These are phyloP conservation scores for Campoplex capitator DNA, from an alignment of 2,888 invertebrate genomes.

Conservation along the genomic window DNA sequence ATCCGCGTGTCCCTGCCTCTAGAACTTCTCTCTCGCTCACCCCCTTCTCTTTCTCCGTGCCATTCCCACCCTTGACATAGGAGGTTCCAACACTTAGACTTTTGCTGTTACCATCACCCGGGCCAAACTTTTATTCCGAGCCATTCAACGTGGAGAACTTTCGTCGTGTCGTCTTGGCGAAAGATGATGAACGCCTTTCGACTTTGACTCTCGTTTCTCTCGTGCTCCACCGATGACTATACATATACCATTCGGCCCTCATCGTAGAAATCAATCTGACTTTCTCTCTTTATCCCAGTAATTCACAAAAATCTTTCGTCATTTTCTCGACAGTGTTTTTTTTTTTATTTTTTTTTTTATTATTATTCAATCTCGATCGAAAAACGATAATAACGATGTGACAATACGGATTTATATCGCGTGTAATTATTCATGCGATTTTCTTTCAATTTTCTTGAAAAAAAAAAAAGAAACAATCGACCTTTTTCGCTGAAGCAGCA, in stretches of 20 bases:
- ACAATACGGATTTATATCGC: background rate
- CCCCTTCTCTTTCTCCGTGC: slow-evolving; percentile 9
- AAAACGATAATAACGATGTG: slow-evolving; percentile 6
- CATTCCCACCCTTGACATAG: slow-evolving; percentile 46
- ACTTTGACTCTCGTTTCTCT: slow-evolving; percentile 10
- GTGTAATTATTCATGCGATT: background rate
- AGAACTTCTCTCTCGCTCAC: slow-evolving; percentile 35
- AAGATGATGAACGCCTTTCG: slow-evolving; percentile 63
- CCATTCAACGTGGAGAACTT: slow-evolving; percentile 52
- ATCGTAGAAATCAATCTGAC: slow-evolving; percentile 59
- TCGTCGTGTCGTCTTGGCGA: slow-evolving; percentile 60
- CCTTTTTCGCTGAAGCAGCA: background rate
- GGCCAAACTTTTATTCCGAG: slow-evolving; percentile 58
- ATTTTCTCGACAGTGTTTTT: slow-evolving; percentile 10
- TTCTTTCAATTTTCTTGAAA: background rate
- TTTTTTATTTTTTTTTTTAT: background rate
- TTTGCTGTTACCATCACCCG: slow-evolving; percentile 45
- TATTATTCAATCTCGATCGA: background rate
- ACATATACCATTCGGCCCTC: slow-evolving; percentile 11
- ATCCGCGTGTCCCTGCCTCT: slow-evolving; percentile 61
- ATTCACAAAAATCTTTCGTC: slow-evolving; percentile 50
- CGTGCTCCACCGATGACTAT: slow-evolving; percentile 12
- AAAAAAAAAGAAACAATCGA: background rate
- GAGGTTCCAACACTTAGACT: slow-evolving; percentile 59
- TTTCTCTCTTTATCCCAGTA: slow-evolving; percentile 37